Evolutionary conservation across 2,113 vertebrate genomes (phyloP), one percentile per base, ranked within the genome.

Genomic region (Chlorodrepanis virens): DNA sequence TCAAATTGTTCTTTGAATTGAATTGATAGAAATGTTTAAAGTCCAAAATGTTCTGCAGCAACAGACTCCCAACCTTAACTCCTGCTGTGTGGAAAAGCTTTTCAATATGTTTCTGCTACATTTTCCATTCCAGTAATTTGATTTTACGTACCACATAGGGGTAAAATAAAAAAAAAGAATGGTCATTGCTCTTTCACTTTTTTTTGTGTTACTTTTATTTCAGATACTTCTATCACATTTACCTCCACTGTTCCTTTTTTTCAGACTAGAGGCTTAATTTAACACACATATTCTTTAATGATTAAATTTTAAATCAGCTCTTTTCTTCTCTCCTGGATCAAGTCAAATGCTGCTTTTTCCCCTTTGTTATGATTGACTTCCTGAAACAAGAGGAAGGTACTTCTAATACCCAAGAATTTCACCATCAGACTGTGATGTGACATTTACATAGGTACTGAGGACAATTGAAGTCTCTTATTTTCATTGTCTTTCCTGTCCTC

Each of bases 131-230:
- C n/a, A 47, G 27, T 50, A 76, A 76, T 47, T 86, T 76, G 29
- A 68, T 79, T 76, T 86, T 54, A 54, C 35, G 7, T 31, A n/a
- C 20, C 0, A 0, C 3, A 0, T 24, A 21, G 14, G 7, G 11
- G 2, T 6, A 6, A 14, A 33, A 4, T 14, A 39, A 64, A 63
- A 39, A 61, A 39, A 61, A 4, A 17, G 33, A 89, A 50, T 22
- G 3, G 5, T 64, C 15, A 71, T 6, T 40, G 7, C 2, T 27
- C 86, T 76, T 86, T 47, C 15, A 12, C 18, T 27, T 45, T 49
- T 57, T 83, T 61, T 22, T 50, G 6, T 63, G 9, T 21, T 31
- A 47, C 2, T 39, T 18, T 13, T 74, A 14, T 65, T 85, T 90
- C 24, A 40, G 28, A 31, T 10, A 2, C 5, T 60, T 53, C 12